A percentile compares a stretch with the other conserved stretches of the same genome.
Conservation (phyloP, 2,888 invertebrate species). For the Sphecodes monilicornis region DNA sequence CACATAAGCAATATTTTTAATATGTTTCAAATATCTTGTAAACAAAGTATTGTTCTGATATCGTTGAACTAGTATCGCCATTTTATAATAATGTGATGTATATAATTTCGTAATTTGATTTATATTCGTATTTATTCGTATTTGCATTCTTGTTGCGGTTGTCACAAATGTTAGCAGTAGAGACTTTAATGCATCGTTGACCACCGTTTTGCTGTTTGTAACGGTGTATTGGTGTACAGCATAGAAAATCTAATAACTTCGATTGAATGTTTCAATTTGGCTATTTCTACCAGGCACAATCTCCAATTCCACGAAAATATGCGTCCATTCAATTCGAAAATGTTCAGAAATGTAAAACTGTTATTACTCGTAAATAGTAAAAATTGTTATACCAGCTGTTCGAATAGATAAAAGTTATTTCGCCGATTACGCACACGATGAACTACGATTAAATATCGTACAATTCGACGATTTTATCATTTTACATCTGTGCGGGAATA, state of each 20-base stretch:
- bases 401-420: neutral
- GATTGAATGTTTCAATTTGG: neutral
- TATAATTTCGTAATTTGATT: no score
- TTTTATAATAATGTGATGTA: no score
- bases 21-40: no score
- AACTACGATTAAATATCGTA: neutral
- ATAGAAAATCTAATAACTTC: neutral
- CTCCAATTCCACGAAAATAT: neutral
- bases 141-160: neutral
- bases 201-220: neutral
- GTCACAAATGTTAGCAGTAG: neutral
- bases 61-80: no score
- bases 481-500: neutral
- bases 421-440: neutral
- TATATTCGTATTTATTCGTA: neutral
- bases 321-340: neutral
- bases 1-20: neutral
- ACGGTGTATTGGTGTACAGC: neutral
- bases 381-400: neutral
- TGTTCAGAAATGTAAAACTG: neutral
- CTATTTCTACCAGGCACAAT: neutral
- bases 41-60: no score
- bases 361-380: neutral
- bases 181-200: neutral
- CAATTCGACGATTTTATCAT: neutral